phyloP scores from a whole-genome alignment of 1,140 invertebrate species.

The Polypedilum pembai region DNA sequence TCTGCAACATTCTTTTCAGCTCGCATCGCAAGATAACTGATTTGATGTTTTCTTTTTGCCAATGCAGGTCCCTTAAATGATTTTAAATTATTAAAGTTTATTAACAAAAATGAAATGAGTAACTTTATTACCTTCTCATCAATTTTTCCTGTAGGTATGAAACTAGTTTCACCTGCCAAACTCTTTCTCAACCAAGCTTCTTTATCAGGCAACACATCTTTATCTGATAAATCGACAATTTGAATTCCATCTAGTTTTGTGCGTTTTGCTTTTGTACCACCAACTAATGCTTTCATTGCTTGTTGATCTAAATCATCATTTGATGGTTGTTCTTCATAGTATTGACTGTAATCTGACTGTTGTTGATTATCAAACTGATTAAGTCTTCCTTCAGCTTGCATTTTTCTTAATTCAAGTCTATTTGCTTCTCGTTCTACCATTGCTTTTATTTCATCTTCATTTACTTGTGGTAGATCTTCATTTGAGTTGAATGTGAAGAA shows the following conservation, averaged over 20 bases:
- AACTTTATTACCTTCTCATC: slow-evolving; percentile 36
- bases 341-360: background rate
- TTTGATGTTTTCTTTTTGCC: slow-evolving; percentile 84
- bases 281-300: slow-evolving; percentile 40
- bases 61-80: slow-evolving; percentile 51
- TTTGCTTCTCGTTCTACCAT: slow-evolving; percentile 31
- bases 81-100: slow-evolving; percentile 48
- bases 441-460: slow-evolving; percentile 38
- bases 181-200: slow-evolving; percentile 74
- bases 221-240: slow-evolving; percentile 76
- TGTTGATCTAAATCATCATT: slow-evolving; percentile 30
- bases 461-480: slow-evolving; percentile 40
- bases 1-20: slow-evolving; percentile 90
- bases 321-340: slow-evolving; percentile 29
- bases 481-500: slow-evolving; percentile 50
- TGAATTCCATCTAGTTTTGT: slow-evolving; percentile 49
- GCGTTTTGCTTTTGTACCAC: slow-evolving; percentile 40
- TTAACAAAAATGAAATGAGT: slow-evolving; percentile 45
- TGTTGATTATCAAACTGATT: background rate
- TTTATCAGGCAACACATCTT: slow-evolving; percentile 70
- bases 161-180: slow-evolving; percentile 63
- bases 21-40: slow-evolving; percentile 89
- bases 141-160: slow-evolving; percentile 39
- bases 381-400: background rate
- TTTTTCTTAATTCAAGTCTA: slow-evolving; percentile 32